Base-by-base conservation (phyloP, 2,113 vertebrate genomes). In the Chloroceryle aenea region DNA sequence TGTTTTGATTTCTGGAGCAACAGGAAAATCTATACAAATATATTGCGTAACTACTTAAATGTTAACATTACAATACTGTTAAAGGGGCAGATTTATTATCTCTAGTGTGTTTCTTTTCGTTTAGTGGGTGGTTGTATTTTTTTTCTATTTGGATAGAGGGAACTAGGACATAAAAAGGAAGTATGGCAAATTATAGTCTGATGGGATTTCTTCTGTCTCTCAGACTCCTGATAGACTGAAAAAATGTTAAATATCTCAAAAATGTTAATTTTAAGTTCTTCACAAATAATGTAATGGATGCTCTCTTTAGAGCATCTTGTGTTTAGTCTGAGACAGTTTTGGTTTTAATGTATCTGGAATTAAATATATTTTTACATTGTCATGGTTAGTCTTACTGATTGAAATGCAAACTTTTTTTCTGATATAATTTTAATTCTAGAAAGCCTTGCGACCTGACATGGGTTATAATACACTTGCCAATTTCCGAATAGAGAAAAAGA, bases 401-500 rank as follows among this genome's bases (percentile, higher is more conserved):
- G 75, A 50, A 78, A 48, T 78, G 36, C 43, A 66, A 89, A 83
- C 56, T 74, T 61, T 74, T 74, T 90, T 88, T 73, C 83, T 87
- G 40, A 38, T 68, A 14, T 68, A 14, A 48, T 83, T 96, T 95
- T 92, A 52, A 42, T 97, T 98, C 56, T 97, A 99, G 99, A 99
- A 99, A 98, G 98, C 98, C 50, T 97, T 99, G 87, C 98, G 99
- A 81, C 99, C 98, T 4, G 99, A 99, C 84, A 99, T 99, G 99
- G 99, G 99, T 93, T 98, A 99, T 74, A 99, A 99, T 78, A 99
- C 98, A 0, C 97, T 99, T 93, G 99, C 99, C 92, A 99, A 99
- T 98, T 99, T 99, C 97, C 98, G 98, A 93, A 99, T 99, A 93
- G 99, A 99, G 97, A 99, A 99, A 94, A 99, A 99, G 97, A 99